Evolutionary conservation across 2,797 vertebrate species (phyloP), one percentile per base, ranked within the genome.

Genomic region (Coluber constrictor): DNA sequence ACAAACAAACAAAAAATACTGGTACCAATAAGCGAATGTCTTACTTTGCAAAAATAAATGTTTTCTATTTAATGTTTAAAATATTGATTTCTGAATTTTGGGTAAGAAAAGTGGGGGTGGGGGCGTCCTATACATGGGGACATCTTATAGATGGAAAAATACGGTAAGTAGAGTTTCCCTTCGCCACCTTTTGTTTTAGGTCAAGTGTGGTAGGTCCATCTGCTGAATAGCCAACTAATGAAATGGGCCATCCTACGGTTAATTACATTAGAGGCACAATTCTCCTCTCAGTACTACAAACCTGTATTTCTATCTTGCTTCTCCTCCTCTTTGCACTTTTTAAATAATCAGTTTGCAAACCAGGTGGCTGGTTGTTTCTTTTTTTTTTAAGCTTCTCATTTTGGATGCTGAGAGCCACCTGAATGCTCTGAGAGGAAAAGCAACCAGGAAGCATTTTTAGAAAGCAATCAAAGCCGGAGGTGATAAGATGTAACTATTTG

Each of bases 161-260:
- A 27, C 4, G 25, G 3, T 93, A 96, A 96, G 96, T 93, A 61
- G 96, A 94, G 57, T 11, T 83, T 47, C 32, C 37, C 96, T 96
- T 94, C 56, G 18, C 32, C 96, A 95, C 94, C 54, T 16, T 95
- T 97, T 96, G 94, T 97, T 97, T 94, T 92, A 91, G 93, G 90
- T 94, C 74, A 66, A 61, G 29, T 60, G 59, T 92, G 95, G 90
- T 91, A 96, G 93, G 51, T 32, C 23, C 25, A 94, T 96, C 95
- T 95, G 83, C 2, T 94, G 89, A 96, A 94, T 93, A 95, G 92
- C 93, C 95, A 96, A 94, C 23, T 90, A 0, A 79, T 20, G 86
- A 95, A 96, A 79, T 94, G 93, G 94, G 88, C 57, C 54, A 92
- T 79, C 32, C 92, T 86, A 15, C 55, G 96, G 88, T 95, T 96